Evolutionary conservation across 2,797 vertebrate species (phyloP), one percentile per base, ranked within the genome.

Genomic region (Eulemur albifrons): DNA sequence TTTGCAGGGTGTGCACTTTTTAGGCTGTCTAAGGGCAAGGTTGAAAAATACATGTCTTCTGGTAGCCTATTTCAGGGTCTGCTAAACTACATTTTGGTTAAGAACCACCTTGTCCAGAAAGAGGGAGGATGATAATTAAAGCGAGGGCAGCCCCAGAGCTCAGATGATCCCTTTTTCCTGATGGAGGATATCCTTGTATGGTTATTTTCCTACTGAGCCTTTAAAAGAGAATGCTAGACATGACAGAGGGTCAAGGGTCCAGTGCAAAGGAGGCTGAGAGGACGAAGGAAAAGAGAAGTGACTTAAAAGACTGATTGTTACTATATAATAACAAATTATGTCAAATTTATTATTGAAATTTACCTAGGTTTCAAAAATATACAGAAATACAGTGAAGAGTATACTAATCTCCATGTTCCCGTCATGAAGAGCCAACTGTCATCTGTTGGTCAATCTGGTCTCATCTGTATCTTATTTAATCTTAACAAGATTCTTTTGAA

Each of bases 1-100:
- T 98, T 97, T 98, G 96, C 98, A 97, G 97, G 97, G 92, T 94
- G 97, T 98, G 93, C 30, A 85, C 83, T 98, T 98, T 95, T 98
- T 98, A 97, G 87, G 95, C 84, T 98, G 86, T 76, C 54, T 95
- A 96, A 98, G 94, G 91, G 94, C 94, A 21, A 82, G 86, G 90
- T 91, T 97, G 97, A 93, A 84, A 94, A 88, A 96, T 72, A 57
- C 32, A 40, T 54, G 32, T 90, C 72, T 96, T 84, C 75, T 83
- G 65, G 15, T 70, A 88, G 88, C 80, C 20, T 67, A 63, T 54
- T 94, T 93, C 73, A 79, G 40, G 63, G 57, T 67, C 84, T 13
- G 40, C 25, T 7, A 4, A 87, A 75, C 18, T 59, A 52, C 21
- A 25, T 83, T 79, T 84, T 57, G n/a, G 10, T 54, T 88, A 48